Conservation (phyloP, 2,113 vertebrate genomes). For the Rhynchopsitta pachyrhyncha region DNA sequence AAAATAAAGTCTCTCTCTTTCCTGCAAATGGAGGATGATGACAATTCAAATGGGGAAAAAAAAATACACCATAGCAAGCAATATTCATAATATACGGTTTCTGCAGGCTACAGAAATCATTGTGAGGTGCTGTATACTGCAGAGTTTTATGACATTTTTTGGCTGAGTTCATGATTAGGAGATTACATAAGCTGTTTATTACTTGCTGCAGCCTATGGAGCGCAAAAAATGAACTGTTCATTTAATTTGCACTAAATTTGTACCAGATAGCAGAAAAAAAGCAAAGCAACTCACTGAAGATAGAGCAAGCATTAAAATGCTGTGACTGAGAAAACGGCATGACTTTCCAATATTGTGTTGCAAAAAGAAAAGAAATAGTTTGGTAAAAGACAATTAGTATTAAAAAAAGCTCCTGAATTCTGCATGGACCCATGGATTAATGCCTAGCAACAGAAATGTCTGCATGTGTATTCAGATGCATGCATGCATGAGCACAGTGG, state of each 20-base stretch:
- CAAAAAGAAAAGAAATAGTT: conserved; percentile 19
- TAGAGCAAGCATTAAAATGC: conserved; percentile 28
- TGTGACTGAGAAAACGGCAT: background rate
- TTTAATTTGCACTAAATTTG: conserved; percentile 68
- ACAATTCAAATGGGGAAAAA: conserved; percentile 36
- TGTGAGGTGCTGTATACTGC: conserved; percentile 34
- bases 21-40: conserved; percentile 16
- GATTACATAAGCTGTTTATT: conserved; percentile 73
- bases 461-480: background rate
- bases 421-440: background rate
- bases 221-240: conserved; percentile 58
- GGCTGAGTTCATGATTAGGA: conserved; percentile 62
- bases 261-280: conserved; percentile 50
- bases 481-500: background rate
- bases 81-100: conserved; percentile 53
- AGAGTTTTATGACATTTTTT: conserved; percentile 65
- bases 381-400: conserved; percentile 26
- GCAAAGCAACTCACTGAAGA: conserved; percentile 34
- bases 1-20: conserved; percentile 29
- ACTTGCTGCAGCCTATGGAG: conserved; percentile 60
- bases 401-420: background rate
- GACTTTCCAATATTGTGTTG: background rate
- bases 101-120: conserved; percentile 56
- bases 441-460: conserved; percentile 15
- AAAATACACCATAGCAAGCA: background rate